Percentiles rank a stretch among this genome's conserved stretches.
These are phyloP conservation scores for Microcebus murinus DNA, from an alignment of 2,113 vertebrate genomes.

Conservation along the genomic window DNA sequence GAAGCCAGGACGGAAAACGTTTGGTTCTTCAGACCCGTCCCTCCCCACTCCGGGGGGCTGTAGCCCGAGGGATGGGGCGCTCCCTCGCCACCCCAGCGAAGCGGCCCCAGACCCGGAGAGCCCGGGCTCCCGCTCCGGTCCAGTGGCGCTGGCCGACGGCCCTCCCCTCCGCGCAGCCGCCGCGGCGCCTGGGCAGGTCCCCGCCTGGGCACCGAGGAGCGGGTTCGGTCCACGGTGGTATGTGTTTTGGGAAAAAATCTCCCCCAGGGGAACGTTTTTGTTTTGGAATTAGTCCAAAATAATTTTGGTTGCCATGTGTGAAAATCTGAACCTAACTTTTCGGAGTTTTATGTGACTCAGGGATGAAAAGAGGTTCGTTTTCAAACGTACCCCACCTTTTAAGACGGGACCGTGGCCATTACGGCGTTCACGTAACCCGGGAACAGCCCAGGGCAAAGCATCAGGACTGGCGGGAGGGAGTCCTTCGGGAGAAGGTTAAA, in stretches of 20 bases:
- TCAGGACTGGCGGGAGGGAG: slow-evolving; percentile 39
- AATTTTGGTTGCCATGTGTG: slow-evolving; percentile 72
- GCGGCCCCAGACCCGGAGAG: slow-evolving; percentile 62
- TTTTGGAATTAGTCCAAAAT: slow-evolving; percentile 66
- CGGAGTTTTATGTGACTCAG: slow-evolving; percentile 57
- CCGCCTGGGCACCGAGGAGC: too few species aligned
- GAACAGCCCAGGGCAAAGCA: slow-evolving; percentile 59
- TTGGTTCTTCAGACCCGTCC: slow-evolving; percentile 53
- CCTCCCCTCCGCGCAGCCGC: too few species aligned
- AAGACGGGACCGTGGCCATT: neutral
- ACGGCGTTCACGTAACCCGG: slow-evolving; percentile 60
- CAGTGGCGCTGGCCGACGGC: too few species aligned
- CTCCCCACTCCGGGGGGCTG: slow-evolving; percentile 39
- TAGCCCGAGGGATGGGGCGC: neutral
- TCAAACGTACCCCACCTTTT: slow-evolving; percentile 27
- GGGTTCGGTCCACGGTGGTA: neutral
- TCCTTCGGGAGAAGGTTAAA: slow-evolving; percentile 30
- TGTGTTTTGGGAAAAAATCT: slow-evolving; percentile 18
- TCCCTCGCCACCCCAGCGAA: slow-evolving; percentile 50
- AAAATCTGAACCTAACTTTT: slow-evolving; percentile 62
- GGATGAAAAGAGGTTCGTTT: slow-evolving; percentile 65
- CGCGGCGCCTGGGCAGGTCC: too few species aligned
- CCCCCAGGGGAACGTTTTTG: slow-evolving; percentile 58
- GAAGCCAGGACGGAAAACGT: slow-evolving; percentile 61
- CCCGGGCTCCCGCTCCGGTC: too few species aligned